Evolutionary conservation across 2,797 vertebrate genomes (phyloP).

Genomic region (Cichlasoma orientale): DNA sequence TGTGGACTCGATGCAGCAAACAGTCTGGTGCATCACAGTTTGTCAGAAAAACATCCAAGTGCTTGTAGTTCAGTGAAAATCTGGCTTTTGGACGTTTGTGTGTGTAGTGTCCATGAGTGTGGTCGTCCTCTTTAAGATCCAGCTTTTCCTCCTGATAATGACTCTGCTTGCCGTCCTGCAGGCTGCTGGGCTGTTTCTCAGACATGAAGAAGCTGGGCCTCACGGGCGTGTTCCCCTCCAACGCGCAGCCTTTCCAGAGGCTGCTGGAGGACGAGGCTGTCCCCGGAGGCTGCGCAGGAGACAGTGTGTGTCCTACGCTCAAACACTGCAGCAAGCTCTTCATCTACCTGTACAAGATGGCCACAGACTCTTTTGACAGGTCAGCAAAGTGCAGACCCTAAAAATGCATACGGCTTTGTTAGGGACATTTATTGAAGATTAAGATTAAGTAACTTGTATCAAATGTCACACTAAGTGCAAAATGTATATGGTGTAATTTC

Average conservation of each 20-base stretch:
- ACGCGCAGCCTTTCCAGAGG: slow-evolving; percentile 93
- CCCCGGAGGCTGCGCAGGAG: slow-evolving; percentile 71
- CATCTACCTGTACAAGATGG: slow-evolving; percentile 97
- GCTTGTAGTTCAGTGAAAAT: neutral
- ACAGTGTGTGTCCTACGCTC: slow-evolving; percentile 90
- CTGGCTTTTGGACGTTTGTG: rapidly evolving
- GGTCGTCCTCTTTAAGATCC: neutral
- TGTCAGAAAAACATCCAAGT: neutral
- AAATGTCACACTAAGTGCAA: neutral
- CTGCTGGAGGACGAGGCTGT: slow-evolving; percentile 91
- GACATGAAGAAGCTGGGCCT: slow-evolving; percentile 90
- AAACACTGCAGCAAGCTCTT: slow-evolving; percentile 97
- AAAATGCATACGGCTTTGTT: neutral
- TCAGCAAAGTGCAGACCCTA: slow-evolving; percentile 56
- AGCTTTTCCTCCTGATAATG: neutral
- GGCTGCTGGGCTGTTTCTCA: slow-evolving; percentile 96
- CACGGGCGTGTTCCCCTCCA: slow-evolving; percentile 88
- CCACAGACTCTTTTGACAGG: slow-evolving; percentile 99
- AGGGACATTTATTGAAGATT: neutral
- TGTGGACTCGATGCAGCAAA: rapidly evolving
- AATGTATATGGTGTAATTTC: neutral
- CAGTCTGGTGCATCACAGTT: rapidly evolving
- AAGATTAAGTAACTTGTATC: too few species aligned
- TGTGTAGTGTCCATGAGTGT: rapidly evolving
- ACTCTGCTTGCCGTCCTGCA: slow-evolving; percentile 19